Evolutionary conservation across 2,888 invertebrate genomes (phyloP).

Genomic region (Apodemia mormo): DNA sequence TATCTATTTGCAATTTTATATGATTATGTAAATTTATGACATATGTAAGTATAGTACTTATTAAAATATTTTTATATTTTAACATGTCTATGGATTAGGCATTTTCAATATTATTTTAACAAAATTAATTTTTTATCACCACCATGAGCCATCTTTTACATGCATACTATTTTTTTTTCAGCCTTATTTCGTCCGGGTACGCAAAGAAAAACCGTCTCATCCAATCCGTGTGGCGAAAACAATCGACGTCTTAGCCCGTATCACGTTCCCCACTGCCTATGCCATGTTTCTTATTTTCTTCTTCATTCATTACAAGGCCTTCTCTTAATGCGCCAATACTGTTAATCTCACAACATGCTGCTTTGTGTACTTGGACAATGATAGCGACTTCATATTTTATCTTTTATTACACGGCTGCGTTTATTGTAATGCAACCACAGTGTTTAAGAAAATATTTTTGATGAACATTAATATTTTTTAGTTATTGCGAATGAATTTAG

Average conservation of each 20-base stretch:
- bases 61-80: too few species aligned
- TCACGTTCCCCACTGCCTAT: constrained; percentile 96
- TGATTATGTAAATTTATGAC: too few species aligned
- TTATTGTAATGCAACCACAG: constrained; percentile 48
- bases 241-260: constrained; percentile 96
- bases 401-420: constrained; percentile 53
- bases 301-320: constrained; percentile 96
- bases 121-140: constrained; percentile 43
- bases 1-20: background rate
- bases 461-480: constrained; percentile 54
- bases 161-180: constrained; percentile 78
- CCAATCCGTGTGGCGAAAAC: constrained; percentile 96
- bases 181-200: constrained; percentile 92
- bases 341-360: constrained; percentile 48
- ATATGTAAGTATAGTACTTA: too few species aligned
- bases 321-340: constrained; percentile 81
- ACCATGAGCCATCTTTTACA: constrained; percentile 61
- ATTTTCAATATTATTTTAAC: constrained; percentile 11
- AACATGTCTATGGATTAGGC: too few species aligned
- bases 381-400: constrained; percentile 53
- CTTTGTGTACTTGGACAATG: constrained; percentile 58
- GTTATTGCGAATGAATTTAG: constrained; percentile 53
- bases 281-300: constrained; percentile 96
- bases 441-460: constrained; percentile 49
- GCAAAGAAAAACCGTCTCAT: constrained; percentile 95